These are phyloP conservation scores for Rhizomys pruinosus DNA, from an alignment of 2,113 vertebrate species.

Conservation along the genomic window DNA sequence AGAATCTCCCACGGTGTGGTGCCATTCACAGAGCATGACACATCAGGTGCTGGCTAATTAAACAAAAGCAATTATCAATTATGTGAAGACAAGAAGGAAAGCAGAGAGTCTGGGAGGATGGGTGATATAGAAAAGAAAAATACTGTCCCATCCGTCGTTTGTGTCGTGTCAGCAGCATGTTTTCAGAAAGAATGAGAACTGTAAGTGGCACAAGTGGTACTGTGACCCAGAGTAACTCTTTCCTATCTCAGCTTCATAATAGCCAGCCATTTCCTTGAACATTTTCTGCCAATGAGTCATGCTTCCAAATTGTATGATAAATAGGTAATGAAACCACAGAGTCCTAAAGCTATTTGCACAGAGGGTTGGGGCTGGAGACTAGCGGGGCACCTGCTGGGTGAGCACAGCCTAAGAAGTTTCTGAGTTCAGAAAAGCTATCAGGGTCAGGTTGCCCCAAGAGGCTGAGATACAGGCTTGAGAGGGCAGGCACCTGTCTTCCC, in stretches of 20 bases:
- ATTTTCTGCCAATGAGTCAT: constrained; percentile 1
- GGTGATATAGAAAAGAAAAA: background rate
- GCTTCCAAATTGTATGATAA: constrained; percentile 7
- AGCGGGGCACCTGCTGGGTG: background rate
- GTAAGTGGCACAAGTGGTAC: fast-evolving
- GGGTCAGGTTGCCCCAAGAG: background rate
- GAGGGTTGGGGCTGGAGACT: background rate
- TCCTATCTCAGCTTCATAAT: background rate
- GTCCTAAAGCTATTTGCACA: background rate
- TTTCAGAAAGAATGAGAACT: background rate
- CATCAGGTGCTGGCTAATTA: background rate
- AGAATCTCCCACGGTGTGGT: fast-evolving
- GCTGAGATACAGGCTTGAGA: background rate
- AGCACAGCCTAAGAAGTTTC: background rate
- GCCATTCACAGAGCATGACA: background rate
- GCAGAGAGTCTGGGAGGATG: background rate
- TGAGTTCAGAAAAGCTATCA: background rate
- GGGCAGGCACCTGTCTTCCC: background rate
- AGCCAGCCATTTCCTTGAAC: background rate
- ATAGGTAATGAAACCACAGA: background rate
- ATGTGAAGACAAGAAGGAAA: background rate
- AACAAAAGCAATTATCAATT: no score
- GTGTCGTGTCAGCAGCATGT: background rate
- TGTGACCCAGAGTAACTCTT: fast-evolving
- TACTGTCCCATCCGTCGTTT: no score